Percentiles rank a stretch among this genome's conserved stretches.
phyloP scores from a whole-genome alignment of 2,888 invertebrate species.

The Rotaria macrura region DNA sequence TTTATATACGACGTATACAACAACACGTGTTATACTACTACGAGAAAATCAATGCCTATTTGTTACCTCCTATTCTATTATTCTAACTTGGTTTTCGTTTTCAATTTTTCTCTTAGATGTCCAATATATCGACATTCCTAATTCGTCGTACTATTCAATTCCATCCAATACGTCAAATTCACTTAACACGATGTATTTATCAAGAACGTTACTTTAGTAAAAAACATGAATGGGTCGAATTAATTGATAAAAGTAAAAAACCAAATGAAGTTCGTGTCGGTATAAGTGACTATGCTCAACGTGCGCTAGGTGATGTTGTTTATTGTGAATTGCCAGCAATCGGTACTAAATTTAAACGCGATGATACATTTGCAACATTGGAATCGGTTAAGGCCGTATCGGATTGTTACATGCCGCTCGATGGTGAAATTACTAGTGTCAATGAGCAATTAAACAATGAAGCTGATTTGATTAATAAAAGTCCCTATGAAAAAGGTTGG shows the following conservation, averaged over 20 bases:
- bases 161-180: neutral
- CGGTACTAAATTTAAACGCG: slow-evolving; percentile 24
- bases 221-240: slow-evolving; percentile 33
- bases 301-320: slow-evolving; percentile 32
- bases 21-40: no score
- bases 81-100: no score
- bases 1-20: no score
- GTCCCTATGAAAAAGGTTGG: slow-evolving; percentile 30
- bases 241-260: neutral
- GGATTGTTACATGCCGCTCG: slow-evolving; percentile 29
- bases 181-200: neutral
- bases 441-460: slow-evolving; percentile 27
- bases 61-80: neutral
- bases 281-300: slow-evolving; percentile 34
- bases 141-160: neutral
- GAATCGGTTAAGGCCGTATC: slow-evolving; percentile 33
- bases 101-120: neutral
- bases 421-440: slow-evolving; percentile 25
- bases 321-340: slow-evolving; percentile 29
- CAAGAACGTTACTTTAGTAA: slow-evolving; percentile 21
- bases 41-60: neutral
- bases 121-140: neutral
- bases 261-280: slow-evolving; percentile 23
- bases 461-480: slow-evolving; percentile 24
- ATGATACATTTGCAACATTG: slow-evolving; percentile 33